Evolutionary conservation across 1,140 invertebrate genomes (phyloP).

Genomic region (Periplaneta americana): DNA sequence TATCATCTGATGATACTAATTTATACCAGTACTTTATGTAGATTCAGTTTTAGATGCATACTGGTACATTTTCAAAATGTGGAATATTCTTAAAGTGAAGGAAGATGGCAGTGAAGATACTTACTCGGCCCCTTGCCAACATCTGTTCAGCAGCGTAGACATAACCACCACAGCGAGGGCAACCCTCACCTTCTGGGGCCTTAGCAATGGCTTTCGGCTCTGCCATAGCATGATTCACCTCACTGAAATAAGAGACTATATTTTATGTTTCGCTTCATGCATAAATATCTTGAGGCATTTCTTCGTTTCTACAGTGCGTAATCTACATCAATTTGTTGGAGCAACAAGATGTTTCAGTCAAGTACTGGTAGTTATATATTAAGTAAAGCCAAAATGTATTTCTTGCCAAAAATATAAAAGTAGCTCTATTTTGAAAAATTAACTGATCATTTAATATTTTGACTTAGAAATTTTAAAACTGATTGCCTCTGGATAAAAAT

Average conservation of each 20-base stretch:
- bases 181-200: conserved; percentile 80
- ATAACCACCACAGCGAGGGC: conserved; percentile 83
- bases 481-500: neutral
- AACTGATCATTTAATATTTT: neutral
- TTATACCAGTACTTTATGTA: no score
- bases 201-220: conserved; percentile 71
- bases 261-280: neutral
- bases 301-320: neutral
- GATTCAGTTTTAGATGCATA: no score
- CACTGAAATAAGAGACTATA: neutral
- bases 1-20: no score
- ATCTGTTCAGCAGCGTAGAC: conserved; percentile 93
- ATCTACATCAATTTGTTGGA: neutral
- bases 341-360: neutral
- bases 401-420: neutral
- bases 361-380: neutral
- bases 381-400: neutral
- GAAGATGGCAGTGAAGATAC: conserved; percentile 30
- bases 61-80: no score
- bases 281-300: neutral
- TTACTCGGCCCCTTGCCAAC: conserved; percentile 83
- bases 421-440: neutral
- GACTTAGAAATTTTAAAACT: neutral
- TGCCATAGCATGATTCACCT: conserved; percentile 40
- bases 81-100: no score